Evolutionary conservation across 1,140 invertebrate genomes (phyloP), one percentile per base, ranked within the genome.

Genomic region (Lepidotrigona ventralis): DNA sequence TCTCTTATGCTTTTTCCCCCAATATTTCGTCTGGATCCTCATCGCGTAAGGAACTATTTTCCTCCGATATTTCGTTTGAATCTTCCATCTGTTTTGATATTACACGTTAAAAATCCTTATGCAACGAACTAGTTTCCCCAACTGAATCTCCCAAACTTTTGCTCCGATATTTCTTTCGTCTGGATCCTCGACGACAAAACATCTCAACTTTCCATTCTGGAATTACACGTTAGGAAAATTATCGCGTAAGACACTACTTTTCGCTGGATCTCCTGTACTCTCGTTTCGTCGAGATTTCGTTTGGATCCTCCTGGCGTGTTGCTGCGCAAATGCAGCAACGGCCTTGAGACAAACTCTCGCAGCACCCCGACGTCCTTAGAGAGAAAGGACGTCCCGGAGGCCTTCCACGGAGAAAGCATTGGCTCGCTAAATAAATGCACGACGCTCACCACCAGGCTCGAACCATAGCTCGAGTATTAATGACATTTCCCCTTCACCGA

Each of bases 321-420:
- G 72, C 77, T 69, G 70, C n/a, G 51, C 84, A 82, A 87, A 86
- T 84, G 83, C 79, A 88, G 84, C 76, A 89, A 86, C 87, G 87
- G 77, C 87, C 87, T 89, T 89, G 87, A 88, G 73, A 89, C 86
- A 74, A 81, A 83, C 84, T 89, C 87, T 75, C 86, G 64, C 83
- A 81, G 15, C 83, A 66, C 19, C 83, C 80, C 77, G 81, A 72
- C 87, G 87, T 89, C 87, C 87, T 89, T 89, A 88, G 80, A 89
- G 87, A 89, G 87, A 89, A 89, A 89, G 87, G 87, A 89, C 84
- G 84, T 81, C 72, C 79, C 66, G 81, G 68, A 87, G 87, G 86
- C 87, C 87, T 88, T 88, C 86, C 86, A 66, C 56, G 87, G 86
- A 88, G 87, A 89, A 89, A 89, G 87, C 87, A 73, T 88, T 76